These are phyloP conservation scores for Canis aureus DNA, from an alignment of 2,113 vertebrate genomes.

Conservation along the genomic window DNA sequence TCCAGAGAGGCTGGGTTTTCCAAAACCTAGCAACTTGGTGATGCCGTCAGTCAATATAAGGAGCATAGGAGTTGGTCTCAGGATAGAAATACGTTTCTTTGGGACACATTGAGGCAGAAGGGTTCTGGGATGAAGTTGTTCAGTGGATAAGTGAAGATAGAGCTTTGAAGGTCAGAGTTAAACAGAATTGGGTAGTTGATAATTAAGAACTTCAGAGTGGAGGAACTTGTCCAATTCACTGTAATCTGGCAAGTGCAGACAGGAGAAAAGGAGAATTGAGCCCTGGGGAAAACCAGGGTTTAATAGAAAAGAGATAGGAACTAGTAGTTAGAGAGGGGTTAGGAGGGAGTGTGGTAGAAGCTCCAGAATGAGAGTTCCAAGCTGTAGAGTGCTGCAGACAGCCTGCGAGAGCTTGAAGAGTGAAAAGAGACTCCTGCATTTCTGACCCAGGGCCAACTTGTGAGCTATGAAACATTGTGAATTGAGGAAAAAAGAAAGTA, in stretches of 20 bases:
- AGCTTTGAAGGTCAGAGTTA: not conserved
- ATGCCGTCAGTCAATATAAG: not conserved
- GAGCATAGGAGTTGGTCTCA: not conserved
- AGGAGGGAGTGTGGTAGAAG: not conserved
- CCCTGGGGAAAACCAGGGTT: not conserved
- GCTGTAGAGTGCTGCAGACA: not conserved
- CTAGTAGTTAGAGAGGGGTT: not conserved
- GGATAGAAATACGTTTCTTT: not conserved
- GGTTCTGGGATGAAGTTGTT: not conserved
- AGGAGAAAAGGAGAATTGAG: not conserved
- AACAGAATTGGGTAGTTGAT: not conserved
- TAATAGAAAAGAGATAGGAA: not conserved
- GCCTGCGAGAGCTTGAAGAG: not conserved
- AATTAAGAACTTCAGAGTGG: not conserved
- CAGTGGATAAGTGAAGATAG: not conserved
- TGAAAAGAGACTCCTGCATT: not conserved
- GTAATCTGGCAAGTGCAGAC: not conserved
- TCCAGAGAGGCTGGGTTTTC: not conserved
- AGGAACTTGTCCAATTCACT: not conserved
- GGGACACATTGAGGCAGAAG: not conserved
- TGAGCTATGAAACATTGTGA: not conserved
- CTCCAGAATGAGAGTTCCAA: not conserved
- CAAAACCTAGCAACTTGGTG: not conserved
- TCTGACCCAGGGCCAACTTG: not conserved
- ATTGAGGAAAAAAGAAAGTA: conserved; percentile 6